phyloP scores from a whole-genome alignment of 2,888 invertebrate species.

The Cenopis cana region DNA sequence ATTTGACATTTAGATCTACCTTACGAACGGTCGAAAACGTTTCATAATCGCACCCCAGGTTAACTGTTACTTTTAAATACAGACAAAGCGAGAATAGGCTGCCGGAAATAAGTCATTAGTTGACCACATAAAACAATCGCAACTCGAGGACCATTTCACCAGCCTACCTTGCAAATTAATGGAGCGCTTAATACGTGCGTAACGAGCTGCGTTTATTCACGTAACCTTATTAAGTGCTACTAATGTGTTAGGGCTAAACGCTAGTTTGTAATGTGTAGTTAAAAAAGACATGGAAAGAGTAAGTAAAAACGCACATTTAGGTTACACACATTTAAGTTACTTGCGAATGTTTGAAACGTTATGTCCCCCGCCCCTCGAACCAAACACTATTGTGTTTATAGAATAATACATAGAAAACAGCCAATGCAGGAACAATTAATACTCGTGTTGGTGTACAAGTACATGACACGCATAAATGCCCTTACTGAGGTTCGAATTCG shows the following conservation, averaged over 20 bases:
- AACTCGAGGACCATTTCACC: constrained; percentile 19
- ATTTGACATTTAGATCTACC: too few species aligned
- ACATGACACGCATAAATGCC: too few species aligned
- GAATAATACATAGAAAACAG: too few species aligned
- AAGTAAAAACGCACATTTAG: too few species aligned
- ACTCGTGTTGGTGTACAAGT: too few species aligned
- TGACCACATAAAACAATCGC: constrained; percentile 21
- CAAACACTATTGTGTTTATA: too few species aligned
- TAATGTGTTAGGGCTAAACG: constrained; percentile 38
- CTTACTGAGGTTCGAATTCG: too few species aligned
- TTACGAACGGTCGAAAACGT: too few species aligned
- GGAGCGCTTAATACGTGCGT: constrained; percentile 33
- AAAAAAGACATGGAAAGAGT: not conserved
- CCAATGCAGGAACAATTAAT: too few species aligned
- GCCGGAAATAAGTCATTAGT: constrained; percentile 15
- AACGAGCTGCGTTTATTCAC: constrained; percentile 35
- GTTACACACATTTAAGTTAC: too few species aligned
- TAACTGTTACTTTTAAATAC: not conserved
- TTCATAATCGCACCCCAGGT: not conserved
- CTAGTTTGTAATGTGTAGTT: constrained; percentile 14
- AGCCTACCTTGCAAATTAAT: constrained; percentile 26
- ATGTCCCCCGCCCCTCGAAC: too few species aligned
- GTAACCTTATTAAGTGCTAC: constrained; percentile 18
- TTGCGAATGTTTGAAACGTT: too few species aligned
- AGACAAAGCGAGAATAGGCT: not conserved